Evolutionary conservation across 2,113 vertebrate species (phyloP).

Genomic region (Alexandromys fortis): DNA sequence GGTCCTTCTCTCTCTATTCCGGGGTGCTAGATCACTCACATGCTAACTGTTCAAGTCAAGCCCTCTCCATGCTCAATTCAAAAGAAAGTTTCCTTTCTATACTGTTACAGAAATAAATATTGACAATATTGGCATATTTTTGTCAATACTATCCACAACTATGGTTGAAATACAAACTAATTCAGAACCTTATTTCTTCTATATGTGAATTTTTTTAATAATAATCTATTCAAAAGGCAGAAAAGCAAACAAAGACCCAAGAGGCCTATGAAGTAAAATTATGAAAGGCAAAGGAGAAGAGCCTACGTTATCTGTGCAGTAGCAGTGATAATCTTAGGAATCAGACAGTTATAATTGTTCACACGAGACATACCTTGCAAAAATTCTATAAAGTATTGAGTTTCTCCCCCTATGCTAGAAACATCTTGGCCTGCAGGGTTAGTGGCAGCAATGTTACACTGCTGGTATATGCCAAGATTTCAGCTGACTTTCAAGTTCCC

Average conservation of each 20-base stretch:
- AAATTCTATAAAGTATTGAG: background rate
- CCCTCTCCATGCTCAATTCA: background rate
- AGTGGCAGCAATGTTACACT: background rate
- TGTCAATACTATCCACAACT: constrained; percentile 15
- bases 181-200: constrained; percentile 11
- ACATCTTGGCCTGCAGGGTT: background rate
- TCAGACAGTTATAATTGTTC: background rate
- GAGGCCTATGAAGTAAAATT: background rate
- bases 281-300: background rate
- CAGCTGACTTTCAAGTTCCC: background rate
- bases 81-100: background rate
- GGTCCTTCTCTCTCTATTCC: background rate
- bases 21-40: background rate
- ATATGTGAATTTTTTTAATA: background rate
- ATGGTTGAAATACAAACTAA: background rate
- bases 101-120: constrained; percentile 13
- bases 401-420: background rate
- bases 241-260: background rate
- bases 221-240: background rate
- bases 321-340: background rate
- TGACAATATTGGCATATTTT: background rate
- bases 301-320: background rate
- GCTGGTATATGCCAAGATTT: background rate
- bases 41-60: background rate
- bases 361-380: background rate